Evolutionary conservation across 1,140 invertebrate genomes (phyloP), one percentile per base, ranked within the genome.

Genomic region (Pollicipes pollicipes): DNA sequence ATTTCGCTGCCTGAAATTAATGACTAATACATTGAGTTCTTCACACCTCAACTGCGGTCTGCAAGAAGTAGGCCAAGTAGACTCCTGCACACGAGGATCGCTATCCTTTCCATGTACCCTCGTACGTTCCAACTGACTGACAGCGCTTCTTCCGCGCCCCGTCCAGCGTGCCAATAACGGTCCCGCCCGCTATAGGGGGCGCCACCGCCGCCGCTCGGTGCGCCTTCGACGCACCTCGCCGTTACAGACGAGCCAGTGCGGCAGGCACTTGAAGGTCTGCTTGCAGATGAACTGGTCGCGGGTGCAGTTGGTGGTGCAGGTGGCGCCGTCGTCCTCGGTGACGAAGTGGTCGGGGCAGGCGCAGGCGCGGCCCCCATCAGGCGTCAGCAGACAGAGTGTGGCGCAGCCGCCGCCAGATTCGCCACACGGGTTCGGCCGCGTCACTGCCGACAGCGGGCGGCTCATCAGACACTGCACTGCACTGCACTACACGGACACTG

Each of bases 321-420:
- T 82, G 68, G 81, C 80, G 0, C 83, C 84, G 80, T 92, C 88
- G 0, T 79, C 77, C 2, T 79, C 82, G 45, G 91, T 80, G 32
- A 87, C 81, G 78, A 88, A 91, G 78, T 90, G 89, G 77, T 92
- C 89, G 26, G 90, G 90, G 77, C 91, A 94, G 0, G 84, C 84
- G 81, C 91, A 95, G 68, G 76, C 74, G 73, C 74, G 76, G 13
- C 74, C 73, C 13, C 79, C 80, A 66, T 76, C 78, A 0, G 90
- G 88, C 24, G 84, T 85, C 28, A 95, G 79, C 70, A 95, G 80
- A 79, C 91, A 95, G 27, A 94, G 80, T 0, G 86, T 88, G 17
- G 85, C 82, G 78, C 90, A 91, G 73, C 86, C 85, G 1, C 81
- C 81, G 68, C 81, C 81, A 8, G 35, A 35, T 72, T 82, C 77